phyloP scores from a whole-genome alignment of 1,140 invertebrate genomes.

The Spodoptera frugiperda region DNA sequence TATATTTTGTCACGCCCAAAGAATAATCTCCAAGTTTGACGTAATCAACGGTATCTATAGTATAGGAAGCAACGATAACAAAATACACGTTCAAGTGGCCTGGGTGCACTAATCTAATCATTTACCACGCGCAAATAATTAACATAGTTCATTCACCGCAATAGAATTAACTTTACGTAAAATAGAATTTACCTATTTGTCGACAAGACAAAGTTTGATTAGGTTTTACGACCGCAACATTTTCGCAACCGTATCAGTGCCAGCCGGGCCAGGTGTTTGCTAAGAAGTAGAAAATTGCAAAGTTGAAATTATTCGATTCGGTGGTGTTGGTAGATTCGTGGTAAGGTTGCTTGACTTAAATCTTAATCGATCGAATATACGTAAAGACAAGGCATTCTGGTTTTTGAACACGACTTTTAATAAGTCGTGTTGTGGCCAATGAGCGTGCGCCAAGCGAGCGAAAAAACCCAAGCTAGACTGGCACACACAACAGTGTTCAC shows the following conservation, averaged over 20 bases:
- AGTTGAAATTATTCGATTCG: constrained; percentile 59
- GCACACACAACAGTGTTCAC: constrained; percentile 53
- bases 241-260: constrained; percentile 58
- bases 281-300: constrained; percentile 58
- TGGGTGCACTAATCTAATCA: constrained; percentile 71
- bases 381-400: constrained; percentile 65
- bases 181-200: constrained; percentile 46
- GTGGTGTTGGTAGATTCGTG: constrained; percentile 53
- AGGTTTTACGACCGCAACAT: constrained; percentile 36
- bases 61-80: constrained; percentile 58
- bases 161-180: constrained; percentile 48
- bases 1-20: constrained; percentile 26
- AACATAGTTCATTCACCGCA: constrained; percentile 74
- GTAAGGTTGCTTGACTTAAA: constrained; percentile 57
- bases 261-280: constrained; percentile 20
- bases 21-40: constrained; percentile 51
- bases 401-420: constrained; percentile 61
- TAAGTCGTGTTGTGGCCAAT: constrained; percentile 58
- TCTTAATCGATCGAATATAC: constrained; percentile 62
- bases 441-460: constrained; percentile 50
- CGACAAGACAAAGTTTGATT: constrained; percentile 35
- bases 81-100: constrained; percentile 59
- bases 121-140: constrained; percentile 63
- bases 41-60: constrained; percentile 51
- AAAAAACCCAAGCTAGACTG: constrained; percentile 59